Percentiles rank a stretch among this genome's conserved stretches.
Evolutionary conservation across 2,797 vertebrate species (phyloP).

Genomic region (Chaetodon trifasciatus): DNA sequence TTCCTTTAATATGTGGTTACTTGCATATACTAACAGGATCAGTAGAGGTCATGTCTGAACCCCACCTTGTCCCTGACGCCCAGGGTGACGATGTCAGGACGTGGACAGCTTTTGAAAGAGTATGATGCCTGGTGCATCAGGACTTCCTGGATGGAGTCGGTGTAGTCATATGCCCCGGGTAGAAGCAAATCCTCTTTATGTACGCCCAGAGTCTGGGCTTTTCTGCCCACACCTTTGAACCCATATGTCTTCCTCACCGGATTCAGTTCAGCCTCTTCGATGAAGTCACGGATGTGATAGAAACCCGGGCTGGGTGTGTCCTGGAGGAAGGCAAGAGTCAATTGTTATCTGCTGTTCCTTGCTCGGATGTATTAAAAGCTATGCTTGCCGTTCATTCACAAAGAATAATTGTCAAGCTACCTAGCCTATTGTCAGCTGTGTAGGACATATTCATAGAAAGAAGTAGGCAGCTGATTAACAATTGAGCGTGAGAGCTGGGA

Average conservation of each 20-base stretch:
- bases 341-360: neutral
- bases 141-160: constrained; percentile 75
- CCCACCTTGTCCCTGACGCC: constrained; percentile 82
- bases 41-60: neutral
- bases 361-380: neutral
- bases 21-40: neutral
- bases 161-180: constrained; percentile 76
- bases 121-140: constrained; percentile 68
- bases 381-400: neutral
- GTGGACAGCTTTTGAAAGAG: constrained; percentile 82
- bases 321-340: constrained; percentile 50
- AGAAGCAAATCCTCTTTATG: constrained; percentile 70
- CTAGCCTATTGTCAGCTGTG: neutral
- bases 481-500: constrained; percentile 20
- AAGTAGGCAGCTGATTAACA: constrained; percentile 19
- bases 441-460: neutral
- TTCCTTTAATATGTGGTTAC: neutral
- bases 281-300: constrained; percentile 81
- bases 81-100: constrained; percentile 67
- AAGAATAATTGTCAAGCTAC: neutral
- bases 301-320: constrained; percentile 81
- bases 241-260: constrained; percentile 81
- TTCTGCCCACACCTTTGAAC: constrained; percentile 85
- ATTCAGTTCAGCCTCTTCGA: constrained; percentile 85
- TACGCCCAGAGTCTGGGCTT: constrained; percentile 37